Evolutionary conservation across 2,113 vertebrate species (phyloP).

Genomic region (Ceyx margarethae): DNA sequence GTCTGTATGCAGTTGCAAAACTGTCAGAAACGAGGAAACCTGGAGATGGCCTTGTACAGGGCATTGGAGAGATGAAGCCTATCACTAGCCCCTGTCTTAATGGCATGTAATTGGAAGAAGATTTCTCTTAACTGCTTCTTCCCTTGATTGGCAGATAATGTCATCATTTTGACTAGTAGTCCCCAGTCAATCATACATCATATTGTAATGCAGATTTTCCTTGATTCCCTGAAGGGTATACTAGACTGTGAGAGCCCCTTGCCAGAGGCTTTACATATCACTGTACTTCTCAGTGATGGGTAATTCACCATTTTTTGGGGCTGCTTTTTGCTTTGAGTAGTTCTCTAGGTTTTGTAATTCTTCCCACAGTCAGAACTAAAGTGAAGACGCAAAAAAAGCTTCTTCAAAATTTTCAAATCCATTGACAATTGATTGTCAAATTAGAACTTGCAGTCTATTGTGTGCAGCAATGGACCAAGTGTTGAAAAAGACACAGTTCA

Average conservation of each 20-base stretch:
- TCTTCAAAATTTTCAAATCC: not conserved
- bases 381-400: not conserved
- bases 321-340: not conserved
- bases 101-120: not conserved
- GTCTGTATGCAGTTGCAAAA: not conserved
- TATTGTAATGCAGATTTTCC: not conserved
- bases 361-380: not conserved
- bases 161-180: not conserved
- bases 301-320: not conserved
- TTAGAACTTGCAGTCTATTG: not conserved
- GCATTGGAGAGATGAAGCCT: not conserved
- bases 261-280: not conserved
- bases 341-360: not conserved
- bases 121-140: not conserved
- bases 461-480: not conserved
- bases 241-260: not conserved
- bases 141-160: not conserved
- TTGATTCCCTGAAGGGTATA: not conserved
- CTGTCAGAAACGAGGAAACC: not conserved
- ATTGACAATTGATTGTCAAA: not conserved
- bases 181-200: not conserved
- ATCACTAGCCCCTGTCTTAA: not conserved
- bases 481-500: not conserved
- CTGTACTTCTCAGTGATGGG: not conserved
- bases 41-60: not conserved